Base-by-base conservation (phyloP, 2,797 vertebrate species). In the Anabacerthia variegaticeps region DNA sequence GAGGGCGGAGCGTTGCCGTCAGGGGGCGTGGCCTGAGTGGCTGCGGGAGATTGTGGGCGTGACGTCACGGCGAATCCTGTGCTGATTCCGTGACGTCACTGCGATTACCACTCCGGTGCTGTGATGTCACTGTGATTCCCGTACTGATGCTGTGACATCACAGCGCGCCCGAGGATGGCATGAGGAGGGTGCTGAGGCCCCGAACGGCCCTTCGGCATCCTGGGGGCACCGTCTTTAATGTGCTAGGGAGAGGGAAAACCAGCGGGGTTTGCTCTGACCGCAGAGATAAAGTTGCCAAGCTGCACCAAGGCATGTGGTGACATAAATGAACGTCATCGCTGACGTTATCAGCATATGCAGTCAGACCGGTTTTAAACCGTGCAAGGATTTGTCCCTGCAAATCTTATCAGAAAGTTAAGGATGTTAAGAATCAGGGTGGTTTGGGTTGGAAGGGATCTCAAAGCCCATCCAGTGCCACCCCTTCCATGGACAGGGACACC, bases 331-430 rank as follows among this genome's bases (percentile, higher is more conserved):
- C 0, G 30, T 18, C 12, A 19, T 26, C 1, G 1, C 21, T 72
- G 93, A 51, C 16, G 2, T 10, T 41, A 51, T 30, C 37, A 4
- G 5, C 16, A 3, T 10, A 1, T 2, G 13, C 6, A 0, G 14
- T 6, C 23, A 1, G 26, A 20, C 36, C 0, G 1, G 32, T 2
- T 18, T 20, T 9, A 8, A n/a, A 4, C 7, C 1, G 0, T 0
- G 0, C 7, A 0, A 27, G 14, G 54, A 2, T 20, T 9, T 9
- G 28, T 14, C 16, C 4, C 32, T 1, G 1, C 30, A n/a, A 34
- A 5, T 7, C 15, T 1, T 49, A 14, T 49, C 48, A 14, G 8
- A 41, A 21, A 44, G 26, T 30, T 54, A 55, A 39, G 26, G 23
- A 32, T 79, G 13, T 39, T 39, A 26, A 37, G 24, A 76, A 79